Evolutionary conservation across 2,888 invertebrate species (phyloP).

Genomic region (Philereme transversata): DNA sequence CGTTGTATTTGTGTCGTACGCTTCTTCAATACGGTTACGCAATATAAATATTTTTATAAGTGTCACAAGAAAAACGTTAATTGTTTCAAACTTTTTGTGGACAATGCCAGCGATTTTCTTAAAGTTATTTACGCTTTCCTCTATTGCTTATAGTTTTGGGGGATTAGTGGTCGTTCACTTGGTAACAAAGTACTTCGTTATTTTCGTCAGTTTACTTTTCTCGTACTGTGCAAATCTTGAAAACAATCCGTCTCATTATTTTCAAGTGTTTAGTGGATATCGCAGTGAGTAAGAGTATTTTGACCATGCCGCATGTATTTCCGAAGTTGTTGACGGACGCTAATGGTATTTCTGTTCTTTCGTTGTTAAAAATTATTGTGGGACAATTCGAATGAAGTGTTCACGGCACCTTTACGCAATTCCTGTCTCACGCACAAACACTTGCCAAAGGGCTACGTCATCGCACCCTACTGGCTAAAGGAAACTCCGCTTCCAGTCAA

Average conservation of each 20-base stretch:
- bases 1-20: constrained; percentile 29
- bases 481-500: constrained; percentile 59
- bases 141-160: constrained; percentile 8
- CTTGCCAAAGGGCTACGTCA: constrained; percentile 76
- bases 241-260: constrained; percentile 14
- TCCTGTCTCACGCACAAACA: constrained; percentile 72
- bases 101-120: constrained; percentile 29
- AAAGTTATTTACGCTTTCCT: constrained; percentile 22
- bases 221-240: background rate
- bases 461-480: constrained; percentile 57
- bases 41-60: constrained; percentile 30
- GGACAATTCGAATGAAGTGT: constrained; percentile 69
- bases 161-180: no score
- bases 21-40: constrained; percentile 25
- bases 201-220: no score
- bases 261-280: constrained; percentile 21
- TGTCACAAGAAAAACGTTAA: constrained; percentile 32
- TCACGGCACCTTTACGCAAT: constrained; percentile 80
- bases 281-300: constrained; percentile 48
- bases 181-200: no score
- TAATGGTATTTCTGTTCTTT: constrained; percentile 75
- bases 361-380: constrained; percentile 66
- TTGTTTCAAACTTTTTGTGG: constrained; percentile 30
- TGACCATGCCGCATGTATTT: constrained; percentile 58
- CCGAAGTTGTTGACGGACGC: constrained; percentile 64